These are phyloP conservation scores for Zophobas atratus DNA, from an alignment of 1,140 invertebrate species.

Conservation along the genomic window DNA sequence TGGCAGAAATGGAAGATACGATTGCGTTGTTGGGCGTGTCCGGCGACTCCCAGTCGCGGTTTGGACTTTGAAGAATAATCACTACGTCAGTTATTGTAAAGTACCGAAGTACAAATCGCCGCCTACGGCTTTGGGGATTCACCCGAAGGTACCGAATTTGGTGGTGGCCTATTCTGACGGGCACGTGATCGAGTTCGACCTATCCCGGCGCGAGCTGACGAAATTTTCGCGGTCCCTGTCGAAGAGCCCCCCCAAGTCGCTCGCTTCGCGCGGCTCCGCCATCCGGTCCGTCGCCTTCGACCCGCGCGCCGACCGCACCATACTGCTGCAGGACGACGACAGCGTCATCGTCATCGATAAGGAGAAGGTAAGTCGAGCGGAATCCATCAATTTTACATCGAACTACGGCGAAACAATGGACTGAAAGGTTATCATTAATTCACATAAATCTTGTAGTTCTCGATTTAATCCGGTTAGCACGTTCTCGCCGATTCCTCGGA, in stretches of 20 bases:
- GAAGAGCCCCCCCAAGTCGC: constrained; percentile 67
- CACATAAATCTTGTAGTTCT: constrained; percentile 44
- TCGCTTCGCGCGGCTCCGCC: constrained; percentile 70
- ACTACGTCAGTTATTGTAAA: constrained; percentile 70
- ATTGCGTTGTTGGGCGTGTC: constrained; percentile 73
- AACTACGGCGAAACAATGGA: constrained; percentile 32
- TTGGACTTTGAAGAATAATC: constrained; percentile 70
- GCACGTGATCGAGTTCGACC: constrained; percentile 80
- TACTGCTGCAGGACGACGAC: constrained; percentile 78
- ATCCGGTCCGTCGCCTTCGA: constrained; percentile 75
- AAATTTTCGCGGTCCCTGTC: constrained; percentile 72
- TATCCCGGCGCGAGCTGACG: constrained; percentile 72
- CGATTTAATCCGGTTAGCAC: constrained; percentile 32
- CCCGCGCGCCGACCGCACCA: constrained; percentile 71
- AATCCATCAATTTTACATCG: constrained; percentile 32
- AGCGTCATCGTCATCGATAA: constrained; percentile 77
- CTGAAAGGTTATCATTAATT: constrained; percentile 48
- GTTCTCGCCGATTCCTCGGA: constrained; percentile 22
- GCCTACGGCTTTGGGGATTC: constrained; percentile 78
- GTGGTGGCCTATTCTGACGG: constrained; percentile 82
- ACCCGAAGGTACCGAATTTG: constrained; percentile 71
- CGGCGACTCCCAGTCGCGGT: constrained; percentile 74
- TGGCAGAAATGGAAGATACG: constrained; percentile 68
- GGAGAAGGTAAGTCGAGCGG: constrained; percentile 66
- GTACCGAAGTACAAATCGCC: constrained; percentile 78